Conservation (phyloP, 2,888 invertebrate species). For the Halictus quadricinctus region DNA sequence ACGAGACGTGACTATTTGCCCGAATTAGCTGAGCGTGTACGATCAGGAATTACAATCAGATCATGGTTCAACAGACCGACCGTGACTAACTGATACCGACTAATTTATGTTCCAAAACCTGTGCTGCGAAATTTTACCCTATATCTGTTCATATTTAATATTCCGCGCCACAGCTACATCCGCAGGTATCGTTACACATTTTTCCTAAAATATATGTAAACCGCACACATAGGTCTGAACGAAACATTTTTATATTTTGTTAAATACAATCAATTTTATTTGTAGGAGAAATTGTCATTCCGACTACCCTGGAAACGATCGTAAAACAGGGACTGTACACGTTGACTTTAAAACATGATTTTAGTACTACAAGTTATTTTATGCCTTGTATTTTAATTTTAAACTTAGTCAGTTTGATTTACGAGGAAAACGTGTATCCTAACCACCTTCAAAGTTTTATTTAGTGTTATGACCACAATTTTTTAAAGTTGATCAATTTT, state of each 20-base stretch:
- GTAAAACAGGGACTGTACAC: background rate
- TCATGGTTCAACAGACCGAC: slow-evolving; percentile 28
- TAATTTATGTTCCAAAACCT: slow-evolving; percentile 14
- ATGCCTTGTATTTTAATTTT: too few relatives aligned
- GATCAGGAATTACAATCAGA: slow-evolving; percentile 41
- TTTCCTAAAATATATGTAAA: background rate
- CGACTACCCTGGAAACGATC: background rate
- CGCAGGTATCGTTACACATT: background rate
- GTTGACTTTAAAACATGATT: background rate
- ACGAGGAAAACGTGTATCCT: too few relatives aligned
- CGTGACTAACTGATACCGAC: slow-evolving; percentile 36
- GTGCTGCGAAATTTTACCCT: background rate
- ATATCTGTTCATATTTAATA: background rate
- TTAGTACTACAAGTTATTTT: background rate
- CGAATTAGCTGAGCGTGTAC: slow-evolving; percentile 34
- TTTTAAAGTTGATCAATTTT: too few relatives aligned
- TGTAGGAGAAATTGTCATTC: background rate
- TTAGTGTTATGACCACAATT: too few relatives aligned
- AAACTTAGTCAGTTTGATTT: too few relatives aligned
- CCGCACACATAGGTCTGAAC: background rate
- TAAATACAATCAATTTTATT: background rate
- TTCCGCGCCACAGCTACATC: background rate
- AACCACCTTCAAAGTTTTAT: too few relatives aligned
- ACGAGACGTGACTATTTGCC: slow-evolving; percentile 44
- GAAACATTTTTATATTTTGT: background rate